Percentiles rank a stretch among this genome's conserved stretches.
Evolutionary conservation across 1,140 invertebrate genomes (phyloP).

Genomic region (Chlorops oryzae): DNA sequence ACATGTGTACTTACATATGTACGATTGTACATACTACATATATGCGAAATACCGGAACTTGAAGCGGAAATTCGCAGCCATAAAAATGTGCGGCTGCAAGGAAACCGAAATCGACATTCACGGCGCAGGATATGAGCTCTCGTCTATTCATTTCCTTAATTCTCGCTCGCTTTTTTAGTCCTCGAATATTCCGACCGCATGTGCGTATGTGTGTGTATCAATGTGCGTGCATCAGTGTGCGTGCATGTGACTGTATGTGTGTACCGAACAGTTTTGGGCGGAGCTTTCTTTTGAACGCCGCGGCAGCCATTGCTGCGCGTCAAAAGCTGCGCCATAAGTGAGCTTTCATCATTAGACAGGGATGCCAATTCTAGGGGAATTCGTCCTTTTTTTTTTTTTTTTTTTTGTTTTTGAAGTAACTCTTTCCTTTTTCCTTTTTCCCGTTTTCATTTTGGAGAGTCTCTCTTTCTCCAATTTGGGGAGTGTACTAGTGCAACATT

Average conservation of each 20-base stretch:
- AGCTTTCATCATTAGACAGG: slow-evolving; percentile 1
- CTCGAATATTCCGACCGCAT: too few relatives aligned
- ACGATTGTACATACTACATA: not conserved
- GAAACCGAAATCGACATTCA: not conserved
- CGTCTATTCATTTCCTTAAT: slow-evolving; percentile 24
- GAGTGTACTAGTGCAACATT: not conserved
- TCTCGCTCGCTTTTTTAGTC: too few relatives aligned
- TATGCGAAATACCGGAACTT: slow-evolving; percentile 9
- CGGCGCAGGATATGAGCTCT: slow-evolving; percentile 23
- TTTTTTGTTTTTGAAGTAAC: not conserved
- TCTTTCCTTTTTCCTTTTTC: too few relatives aligned
- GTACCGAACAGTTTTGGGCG: slow-evolving; percentile 14
- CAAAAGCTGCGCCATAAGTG: slow-evolving; percentile 14
- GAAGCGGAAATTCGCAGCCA: slow-evolving; percentile 6
- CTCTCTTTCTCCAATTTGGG: not conserved
- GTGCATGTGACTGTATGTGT: too few relatives aligned
- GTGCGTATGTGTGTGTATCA: too few relatives aligned
- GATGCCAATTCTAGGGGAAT: not conserved
- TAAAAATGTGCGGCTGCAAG: not conserved
- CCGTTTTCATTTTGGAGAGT: too few relatives aligned
- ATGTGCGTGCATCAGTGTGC: too few relatives aligned
- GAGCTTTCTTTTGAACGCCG: slow-evolving; percentile 19
- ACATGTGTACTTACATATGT: not conserved
- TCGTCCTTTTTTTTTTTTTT: slow-evolving; percentile 8
- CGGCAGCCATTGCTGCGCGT: slow-evolving; percentile 41